Percentiles rank a stretch among this genome's conserved stretches.
Evolutionary conservation across 2,888 invertebrate species (phyloP).

Genomic region (Stenurella melanura): DNA sequence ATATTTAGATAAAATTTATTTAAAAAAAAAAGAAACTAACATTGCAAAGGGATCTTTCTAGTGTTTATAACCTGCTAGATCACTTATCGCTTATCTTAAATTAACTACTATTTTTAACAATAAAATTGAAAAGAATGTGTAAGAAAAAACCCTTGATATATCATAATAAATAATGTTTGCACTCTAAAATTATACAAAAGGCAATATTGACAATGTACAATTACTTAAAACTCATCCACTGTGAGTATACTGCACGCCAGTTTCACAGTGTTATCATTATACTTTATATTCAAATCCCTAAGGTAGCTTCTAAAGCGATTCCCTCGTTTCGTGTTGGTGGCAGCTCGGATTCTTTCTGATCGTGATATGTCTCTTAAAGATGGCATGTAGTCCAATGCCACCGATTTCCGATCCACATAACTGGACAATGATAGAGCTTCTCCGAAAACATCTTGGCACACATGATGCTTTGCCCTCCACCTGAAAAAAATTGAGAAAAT

Average conservation of each 20-base stretch:
- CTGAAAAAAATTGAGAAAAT: conserved; percentile 60
- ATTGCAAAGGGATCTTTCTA: no score
- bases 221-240: neutral
- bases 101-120: neutral
- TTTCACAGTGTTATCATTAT: conserved; percentile 42
- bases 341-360: conserved; percentile 79
- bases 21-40: no score
- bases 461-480: conserved; percentile 70
- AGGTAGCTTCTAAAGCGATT: conserved; percentile 88
- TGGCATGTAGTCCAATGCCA: conserved; percentile 83
- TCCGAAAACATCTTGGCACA: conserved; percentile 73
- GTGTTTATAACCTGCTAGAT: no score
- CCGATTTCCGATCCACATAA: conserved; percentile 75
- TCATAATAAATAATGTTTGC: conserved; percentile 25
- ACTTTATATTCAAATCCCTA: conserved; percentile 52
- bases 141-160: neutral
- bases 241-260: conserved; percentile 49
- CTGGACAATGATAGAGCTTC: conserved; percentile 74
- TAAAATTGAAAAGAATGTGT: neutral
- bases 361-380: conserved; percentile 81
- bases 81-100: neutral
- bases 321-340: conserved; percentile 78
- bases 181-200: neutral
- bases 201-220: neutral
- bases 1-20: no score